These are phyloP conservation scores for Pentamera pediparva DNA, from an alignment of 53 echinoderm and acorn worm species.

Conservation along the genomic window DNA sequence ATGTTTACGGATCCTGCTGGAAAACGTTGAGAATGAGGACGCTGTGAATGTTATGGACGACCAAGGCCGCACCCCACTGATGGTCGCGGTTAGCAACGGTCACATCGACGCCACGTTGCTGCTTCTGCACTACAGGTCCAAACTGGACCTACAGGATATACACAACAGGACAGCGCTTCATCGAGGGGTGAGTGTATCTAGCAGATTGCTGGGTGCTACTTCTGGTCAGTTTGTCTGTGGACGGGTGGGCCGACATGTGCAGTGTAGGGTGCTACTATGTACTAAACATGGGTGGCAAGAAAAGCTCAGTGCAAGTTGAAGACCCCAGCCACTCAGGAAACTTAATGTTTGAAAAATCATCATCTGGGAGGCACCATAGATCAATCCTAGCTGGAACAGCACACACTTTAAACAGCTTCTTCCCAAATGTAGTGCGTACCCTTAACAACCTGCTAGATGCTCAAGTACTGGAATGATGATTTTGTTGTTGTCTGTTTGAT, in stretches of 20 bases:
- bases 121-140: slow-evolving; percentile 75
- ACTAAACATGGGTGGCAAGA: no score
- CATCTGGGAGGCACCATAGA: no score
- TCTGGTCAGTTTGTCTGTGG: no score
- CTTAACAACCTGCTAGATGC: no score
- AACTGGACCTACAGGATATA: slow-evolving; percentile 72
- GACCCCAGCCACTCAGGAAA: no score
- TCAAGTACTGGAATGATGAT: no score
- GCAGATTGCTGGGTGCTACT: not conserved
- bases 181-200: slow-evolving; percentile 65
- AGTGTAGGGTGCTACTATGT: not conserved
- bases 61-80: slow-evolving; percentile 82
- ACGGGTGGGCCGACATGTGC: no score
- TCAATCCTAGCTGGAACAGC: no score
- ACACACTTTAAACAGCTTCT: no score
- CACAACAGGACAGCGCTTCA: slow-evolving; percentile 82
- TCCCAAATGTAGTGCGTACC: no score
- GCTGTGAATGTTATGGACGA: slow-evolving; percentile 87
- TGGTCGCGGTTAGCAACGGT: slow-evolving; percentile 96
- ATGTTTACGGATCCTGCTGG: slow-evolving; percentile 77
- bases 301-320: not conserved
- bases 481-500: no score
- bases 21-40: slow-evolving; percentile 80
- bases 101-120: slow-evolving; percentile 92
- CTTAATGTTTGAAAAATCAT: no score